A percentile compares a stretch with the other conserved stretches of the same genome.
These are phyloP conservation scores for Centropus bengalensis DNA, from an alignment of 2,113 vertebrate genomes.

Conservation along the genomic window DNA sequence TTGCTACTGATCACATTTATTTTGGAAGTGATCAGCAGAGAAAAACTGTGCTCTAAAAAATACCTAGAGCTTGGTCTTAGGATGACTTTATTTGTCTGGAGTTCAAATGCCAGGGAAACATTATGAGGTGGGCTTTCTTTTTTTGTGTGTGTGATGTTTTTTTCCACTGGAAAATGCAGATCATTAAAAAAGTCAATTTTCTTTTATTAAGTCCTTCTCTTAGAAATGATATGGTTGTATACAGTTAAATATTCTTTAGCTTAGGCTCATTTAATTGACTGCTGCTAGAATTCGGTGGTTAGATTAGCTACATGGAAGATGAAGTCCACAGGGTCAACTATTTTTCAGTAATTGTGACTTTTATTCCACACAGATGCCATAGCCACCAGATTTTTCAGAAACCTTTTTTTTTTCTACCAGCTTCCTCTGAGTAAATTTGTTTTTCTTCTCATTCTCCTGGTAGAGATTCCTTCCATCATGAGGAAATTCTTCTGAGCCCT, in stretches of 20 bases:
- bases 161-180: neutral
- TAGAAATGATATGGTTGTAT: neutral
- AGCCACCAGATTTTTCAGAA: neutral
- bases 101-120: neutral
- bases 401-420: neutral
- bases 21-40: neutral
- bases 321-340: neutral
- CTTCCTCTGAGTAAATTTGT: neutral
- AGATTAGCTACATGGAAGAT: neutral
- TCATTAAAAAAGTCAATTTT: neutral
- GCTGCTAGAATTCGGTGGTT: neutral
- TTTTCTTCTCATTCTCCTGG: neutral
- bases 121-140: neutral
- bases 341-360: neutral
- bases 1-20: conserved; percentile 6
- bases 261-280: neutral
- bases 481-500: neutral
- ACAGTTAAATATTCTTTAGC: neutral
- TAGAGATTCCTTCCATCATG: neutral
- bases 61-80: neutral
- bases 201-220: neutral
- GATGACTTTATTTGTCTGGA: neutral
- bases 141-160: neutral
- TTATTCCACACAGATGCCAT: neutral
- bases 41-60: neutral